Evolutionary conservation across 2,113 vertebrate species (phyloP), one percentile per base, ranked within the genome.

Genomic region (Tachysurus vachellii): DNA sequence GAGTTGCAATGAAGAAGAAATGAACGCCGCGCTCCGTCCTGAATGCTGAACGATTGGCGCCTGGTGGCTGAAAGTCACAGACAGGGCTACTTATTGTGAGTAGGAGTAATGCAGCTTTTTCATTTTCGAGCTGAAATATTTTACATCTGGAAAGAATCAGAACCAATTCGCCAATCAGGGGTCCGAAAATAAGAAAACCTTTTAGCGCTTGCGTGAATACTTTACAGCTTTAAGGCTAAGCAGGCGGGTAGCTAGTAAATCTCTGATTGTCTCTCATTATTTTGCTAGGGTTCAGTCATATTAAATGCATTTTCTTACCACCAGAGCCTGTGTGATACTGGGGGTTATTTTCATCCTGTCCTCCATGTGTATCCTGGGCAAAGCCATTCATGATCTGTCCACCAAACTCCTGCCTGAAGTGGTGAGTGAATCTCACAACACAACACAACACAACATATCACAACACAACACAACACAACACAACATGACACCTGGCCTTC

Each of bases 341-440:
- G 98, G 98, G 59, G 91, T 97, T 84, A 96, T 99, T 92, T 99
- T 99, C 90, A 92, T 99, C 82, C 95, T 99, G 88, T 99, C 98
- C 75, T 96, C 98, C 84, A 2, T 99, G 91, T 99, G 98, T 91
- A 99, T 99, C 92, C 93, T 99, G 92, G 96, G 97, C 91, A 99
- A 99, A 95, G 98, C 98, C 88, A 97, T 98, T 92, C 97, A 99
- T 61, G 97, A 99, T 91, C 96, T 99, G 90, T 96, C 96, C 0
- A 97, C 95, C 53, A 95, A 91, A 92, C 94, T 98, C 91, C 96
- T 97, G 79, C 98, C 98, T 79, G 96, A 99, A 97, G 98, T 99
- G 96, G 98, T 99, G 95, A 98, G 96, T 89, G 85, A 54, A 50
- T 66, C 31, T 66, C 44, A 31, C 26, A 64, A 14, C 71, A 68